A percentile compares a stretch with the other conserved stretches of the same genome.
Evolutionary conservation across 1,140 invertebrate genomes (phyloP).

Genomic region (Dendrolimus punctatus): DNA sequence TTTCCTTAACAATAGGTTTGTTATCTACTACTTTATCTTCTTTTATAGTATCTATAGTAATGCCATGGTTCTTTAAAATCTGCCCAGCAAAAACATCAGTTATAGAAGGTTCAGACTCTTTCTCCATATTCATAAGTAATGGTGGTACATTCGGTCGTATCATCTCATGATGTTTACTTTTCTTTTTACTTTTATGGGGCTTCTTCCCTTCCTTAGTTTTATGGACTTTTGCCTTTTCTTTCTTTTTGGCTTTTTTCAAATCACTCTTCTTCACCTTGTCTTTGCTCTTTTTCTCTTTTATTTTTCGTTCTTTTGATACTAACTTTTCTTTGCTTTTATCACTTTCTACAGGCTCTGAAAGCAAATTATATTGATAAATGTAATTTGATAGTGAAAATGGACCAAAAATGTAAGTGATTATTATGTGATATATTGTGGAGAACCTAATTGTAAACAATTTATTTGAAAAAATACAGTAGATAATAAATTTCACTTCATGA

Average conservation of each 20-base stretch:
- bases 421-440: not conserved
- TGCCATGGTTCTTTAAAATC: conserved; percentile 67
- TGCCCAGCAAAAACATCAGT: conserved; percentile 75
- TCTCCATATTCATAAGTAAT: conserved; percentile 68
- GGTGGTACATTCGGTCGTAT: conserved; percentile 65
- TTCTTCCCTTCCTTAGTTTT: conserved; percentile 56
- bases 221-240: conserved; percentile 33
- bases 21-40: conserved; percentile 40
- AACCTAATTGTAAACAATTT: conserved; percentile 1
- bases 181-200: conserved; percentile 49
- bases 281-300: conserved; percentile 59
- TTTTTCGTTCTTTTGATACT: conserved; percentile 44
- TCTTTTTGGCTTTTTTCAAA: conserved; percentile 60
- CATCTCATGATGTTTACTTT: conserved; percentile 55
- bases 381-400: no score
- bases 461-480: not conserved
- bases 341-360: conserved; percentile 36
- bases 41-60: conserved; percentile 41
- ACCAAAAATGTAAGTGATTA: no score
- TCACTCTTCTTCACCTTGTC: conserved; percentile 53
- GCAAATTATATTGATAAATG: no score
- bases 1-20: conserved; percentile 40
- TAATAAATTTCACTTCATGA: no score
- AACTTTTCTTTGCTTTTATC: conserved; percentile 53
- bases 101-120: conserved; percentile 71